Evolutionary conservation across 2,888 invertebrate species (phyloP).

Genomic region (Mechanitis mazaeus): DNA sequence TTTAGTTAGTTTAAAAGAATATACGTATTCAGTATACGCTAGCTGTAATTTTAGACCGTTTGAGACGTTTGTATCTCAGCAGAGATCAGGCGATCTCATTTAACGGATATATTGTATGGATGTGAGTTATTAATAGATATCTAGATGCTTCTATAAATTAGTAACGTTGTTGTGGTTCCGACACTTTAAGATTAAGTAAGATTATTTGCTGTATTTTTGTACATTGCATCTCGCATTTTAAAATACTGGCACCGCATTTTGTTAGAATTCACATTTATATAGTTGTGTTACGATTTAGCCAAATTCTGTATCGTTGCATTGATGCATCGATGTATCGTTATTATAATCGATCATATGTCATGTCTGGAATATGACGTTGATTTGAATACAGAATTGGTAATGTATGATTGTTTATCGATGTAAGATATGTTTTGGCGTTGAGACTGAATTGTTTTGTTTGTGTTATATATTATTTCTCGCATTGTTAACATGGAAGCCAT

Average conservation of each 20-base stretch:
- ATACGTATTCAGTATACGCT: slow-evolving; percentile 75
- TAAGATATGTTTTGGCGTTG: slow-evolving; percentile 67
- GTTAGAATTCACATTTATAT: slow-evolving; percentile 14
- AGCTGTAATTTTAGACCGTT: slow-evolving; percentile 58
- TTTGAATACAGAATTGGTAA: slow-evolving; percentile 33
- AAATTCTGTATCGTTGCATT: slow-evolving; percentile 28
- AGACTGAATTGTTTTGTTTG: slow-evolving; percentile 77
- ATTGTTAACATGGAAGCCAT: slow-evolving; percentile 54
- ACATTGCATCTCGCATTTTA: slow-evolving; percentile 38
- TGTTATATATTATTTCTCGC: slow-evolving; percentile 72
- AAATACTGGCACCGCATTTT: slow-evolving; percentile 21
- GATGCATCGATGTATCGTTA: slow-evolving; percentile 11
- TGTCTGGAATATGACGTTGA: slow-evolving; percentile 18
- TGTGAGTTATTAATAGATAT: slow-evolving; percentile 62
- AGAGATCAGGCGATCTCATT: slow-evolving; percentile 20
- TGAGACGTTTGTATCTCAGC: slow-evolving; percentile 39
- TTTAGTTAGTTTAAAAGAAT: slow-evolving; percentile 65
- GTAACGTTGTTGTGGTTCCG: slow-evolving; percentile 52
- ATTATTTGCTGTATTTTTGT: slow-evolving; percentile 65
- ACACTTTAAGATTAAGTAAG: slow-evolving; percentile 46
- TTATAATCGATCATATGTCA: slow-evolving; percentile 16
- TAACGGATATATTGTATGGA: slow-evolving; percentile 47
- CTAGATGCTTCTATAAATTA: slow-evolving; percentile 66
- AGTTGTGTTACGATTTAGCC: slow-evolving; percentile 21
- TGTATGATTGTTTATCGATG: slow-evolving; percentile 54